Evolutionary conservation across 2,113 vertebrate genomes (phyloP), one percentile per base, ranked within the genome.

Genomic region (Onychorhynchus coronatus): DNA sequence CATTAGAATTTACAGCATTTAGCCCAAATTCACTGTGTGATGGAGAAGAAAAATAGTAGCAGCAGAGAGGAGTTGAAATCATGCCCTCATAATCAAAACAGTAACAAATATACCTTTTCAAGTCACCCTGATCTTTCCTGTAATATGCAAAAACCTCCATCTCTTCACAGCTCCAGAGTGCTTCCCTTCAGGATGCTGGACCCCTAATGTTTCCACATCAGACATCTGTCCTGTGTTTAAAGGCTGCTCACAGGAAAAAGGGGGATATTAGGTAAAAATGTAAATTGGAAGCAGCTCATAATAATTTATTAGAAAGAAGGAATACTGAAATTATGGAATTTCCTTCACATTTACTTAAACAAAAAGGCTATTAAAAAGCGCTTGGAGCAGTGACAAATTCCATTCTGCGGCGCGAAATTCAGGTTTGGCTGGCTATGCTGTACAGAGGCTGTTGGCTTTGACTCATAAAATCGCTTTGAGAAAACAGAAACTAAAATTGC

Each of bases 401-500:
- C 63, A 67, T 52, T 88, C 78, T 90, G 8, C 4, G 67, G 59
- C 6, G 0, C 27, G 74, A 78, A 93, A 93, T 68, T 93, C 85
- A 93, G 79, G 89, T 96, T 91, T 92, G 85, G 68, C 92, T 86
- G 74, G 93, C 85, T 93, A 49, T 12, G 14, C 61, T 17, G 21
- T 71, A 81, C 65, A 78, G 44, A 81, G 68, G 17, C 78, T 91
- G 44, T 17, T 94, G 91, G 85, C 90, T 95, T 67, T 75, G 85
- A 91, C 75, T 96, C 81, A 95, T 30, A 42, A 73, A 90, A 93
- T 67, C 71, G 72, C 73, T 86, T 65, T 70, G 62, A 95, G 89
- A 73, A 97, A 95, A 90, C 14, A 94, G 82, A 93, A 96, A 90
- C 90, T 78, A 42, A 90, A 91, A 94, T 63, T 93, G 90, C 92